Conservation (phyloP, 2,888 invertebrate species). For the Scaptomyza reducta region DNA sequence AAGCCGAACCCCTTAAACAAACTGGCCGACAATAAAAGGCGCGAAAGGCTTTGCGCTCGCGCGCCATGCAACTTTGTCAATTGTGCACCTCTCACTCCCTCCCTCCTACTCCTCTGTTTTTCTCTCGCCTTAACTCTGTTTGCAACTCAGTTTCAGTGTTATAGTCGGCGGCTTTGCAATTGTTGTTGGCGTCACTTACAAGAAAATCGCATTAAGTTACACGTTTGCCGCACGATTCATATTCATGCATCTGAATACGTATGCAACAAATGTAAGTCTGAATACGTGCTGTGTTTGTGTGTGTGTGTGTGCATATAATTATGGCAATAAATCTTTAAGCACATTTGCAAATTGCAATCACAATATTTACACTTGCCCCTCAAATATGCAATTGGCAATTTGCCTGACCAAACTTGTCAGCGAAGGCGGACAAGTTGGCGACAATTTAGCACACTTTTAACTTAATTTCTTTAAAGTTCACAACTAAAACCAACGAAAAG, state of each 20-base stretch:
- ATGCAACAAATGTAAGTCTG: constrained; percentile 1
- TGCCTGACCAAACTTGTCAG: constrained; percentile 28
- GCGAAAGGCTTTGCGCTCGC: constrained; percentile 51
- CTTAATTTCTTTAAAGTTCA: background rate
- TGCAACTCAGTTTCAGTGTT: constrained; percentile 16
- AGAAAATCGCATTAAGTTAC: constrained; percentile 69
- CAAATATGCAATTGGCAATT: constrained; percentile 45
- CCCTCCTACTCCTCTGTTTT: too few species aligned
- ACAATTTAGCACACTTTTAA: constrained; percentile 15
- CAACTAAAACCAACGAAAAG: background rate
- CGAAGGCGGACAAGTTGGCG: constrained; percentile 46
- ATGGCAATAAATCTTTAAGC: constrained; percentile 74
- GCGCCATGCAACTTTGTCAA: constrained; percentile 44
- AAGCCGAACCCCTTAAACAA: constrained; percentile 4
- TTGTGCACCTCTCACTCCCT: background rate
- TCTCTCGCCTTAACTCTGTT: too few species aligned
- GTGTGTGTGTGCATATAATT: constrained; percentile 63
- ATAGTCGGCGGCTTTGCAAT: constrained; percentile 16
- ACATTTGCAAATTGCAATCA: constrained; percentile 72
- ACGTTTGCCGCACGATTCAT: constrained; percentile 55
- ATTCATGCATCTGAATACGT: constrained; percentile 45
- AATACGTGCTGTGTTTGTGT: constrained; percentile 3
- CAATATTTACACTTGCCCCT: constrained; percentile 75
- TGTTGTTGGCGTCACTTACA: constrained; percentile 57
- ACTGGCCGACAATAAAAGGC: constrained; percentile 43